A percentile compares a stretch with the other conserved stretches of the same genome.
phyloP scores from a whole-genome alignment of 2,888 invertebrate species.

The Cosmorhoe ocellata region DNA sequence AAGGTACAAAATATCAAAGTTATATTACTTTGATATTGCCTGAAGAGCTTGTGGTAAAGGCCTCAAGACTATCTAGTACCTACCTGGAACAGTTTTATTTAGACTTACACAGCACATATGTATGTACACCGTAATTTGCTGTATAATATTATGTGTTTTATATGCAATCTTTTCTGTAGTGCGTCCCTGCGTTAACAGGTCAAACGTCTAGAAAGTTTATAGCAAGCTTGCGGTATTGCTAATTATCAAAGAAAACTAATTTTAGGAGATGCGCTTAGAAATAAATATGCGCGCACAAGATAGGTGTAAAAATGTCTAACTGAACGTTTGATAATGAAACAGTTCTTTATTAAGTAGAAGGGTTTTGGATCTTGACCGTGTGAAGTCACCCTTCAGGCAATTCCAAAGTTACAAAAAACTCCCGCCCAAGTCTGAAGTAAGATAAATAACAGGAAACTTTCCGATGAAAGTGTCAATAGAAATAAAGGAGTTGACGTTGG shows the following conservation, averaged over 20 bases:
- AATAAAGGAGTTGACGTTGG: conserved; percentile 37
- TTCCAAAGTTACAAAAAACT: conserved; percentile 23
- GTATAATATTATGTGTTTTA: not conserved
- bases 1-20: no score
- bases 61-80: no score
- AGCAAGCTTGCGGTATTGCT: conserved; percentile 41
- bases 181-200: conserved; percentile 35
- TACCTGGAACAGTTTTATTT: no score
- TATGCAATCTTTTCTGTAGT: conserved; percentile 6
- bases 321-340: no score
- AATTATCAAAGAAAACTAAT: conserved; percentile 22
- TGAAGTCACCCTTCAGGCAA: conserved; percentile 16
- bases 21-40: no score
- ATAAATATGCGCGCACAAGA: no score
- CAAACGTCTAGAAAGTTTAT: conserved; percentile 61
- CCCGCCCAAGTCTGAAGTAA: conserved; percentile 25
- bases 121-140: no score
- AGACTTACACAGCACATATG: not conserved
- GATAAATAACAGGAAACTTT: conserved; percentile 30
- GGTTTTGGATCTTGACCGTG: no score
- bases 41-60: no score
- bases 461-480: conserved; percentile 38
- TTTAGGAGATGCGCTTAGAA: no score
- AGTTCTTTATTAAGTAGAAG: no score
- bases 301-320: no score